Percentiles rank a stretch among this genome's conserved stretches.
Evolutionary conservation across 1,140 invertebrate genomes (phyloP).

Genomic region (Drosophila bocqueti): DNA sequence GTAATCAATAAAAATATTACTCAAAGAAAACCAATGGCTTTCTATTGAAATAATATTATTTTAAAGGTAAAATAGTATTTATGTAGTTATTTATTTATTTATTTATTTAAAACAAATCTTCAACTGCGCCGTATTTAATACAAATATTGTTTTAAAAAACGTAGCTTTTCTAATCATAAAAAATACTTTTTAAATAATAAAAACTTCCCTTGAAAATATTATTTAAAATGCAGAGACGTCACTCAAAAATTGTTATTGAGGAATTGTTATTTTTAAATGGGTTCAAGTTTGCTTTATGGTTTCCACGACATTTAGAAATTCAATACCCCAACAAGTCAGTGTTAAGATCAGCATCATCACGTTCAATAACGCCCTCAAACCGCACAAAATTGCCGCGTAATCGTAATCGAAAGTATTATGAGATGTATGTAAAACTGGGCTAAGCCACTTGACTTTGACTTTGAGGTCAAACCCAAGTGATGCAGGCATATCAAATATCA

Average conservation of each 20-base stretch:
- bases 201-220: slow-evolving; percentile 11
- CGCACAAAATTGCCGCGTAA: slow-evolving; percentile 41
- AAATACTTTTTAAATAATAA: slow-evolving; percentile 3
- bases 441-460: slow-evolving; percentile 66
- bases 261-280: slow-evolving; percentile 11
- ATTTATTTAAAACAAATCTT: not conserved
- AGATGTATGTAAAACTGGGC: slow-evolving; percentile 46
- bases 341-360: slow-evolving; percentile 58
- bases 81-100: not conserved
- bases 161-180: not conserved
- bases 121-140: not conserved
- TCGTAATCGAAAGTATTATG: slow-evolving; percentile 29
- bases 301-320: slow-evolving; percentile 38
- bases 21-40: too few species aligned
- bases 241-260: slow-evolving; percentile 30
- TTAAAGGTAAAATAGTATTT: not conserved
- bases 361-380: slow-evolving; percentile 20
- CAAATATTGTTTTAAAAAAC: not conserved
- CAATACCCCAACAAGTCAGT: slow-evolving; percentile 36
- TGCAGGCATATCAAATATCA: slow-evolving; percentile 24
- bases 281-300: slow-evolving; percentile 43
- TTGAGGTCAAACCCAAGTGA: slow-evolving; percentile 30
- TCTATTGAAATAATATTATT: not conserved
- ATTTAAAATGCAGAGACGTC: slow-evolving; percentile 17
- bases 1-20: too few species aligned